Percentiles rank a stretch among this genome's conserved stretches.
These are phyloP conservation scores for Sepiola atlantica DNA, from an alignment of 2,888 invertebrate species.

Conservation along the genomic window DNA sequence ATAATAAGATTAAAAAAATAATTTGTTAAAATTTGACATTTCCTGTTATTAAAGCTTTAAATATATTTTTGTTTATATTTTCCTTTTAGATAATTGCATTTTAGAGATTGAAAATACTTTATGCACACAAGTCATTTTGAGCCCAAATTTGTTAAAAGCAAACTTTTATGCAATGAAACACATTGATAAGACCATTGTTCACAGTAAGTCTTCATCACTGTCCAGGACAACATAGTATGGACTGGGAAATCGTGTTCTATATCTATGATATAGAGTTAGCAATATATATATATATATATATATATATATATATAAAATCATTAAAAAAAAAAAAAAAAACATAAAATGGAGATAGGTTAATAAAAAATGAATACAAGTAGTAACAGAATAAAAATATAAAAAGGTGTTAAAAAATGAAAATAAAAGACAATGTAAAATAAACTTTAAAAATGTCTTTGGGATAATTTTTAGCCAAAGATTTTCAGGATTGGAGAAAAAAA, in stretches of 20 bases:
- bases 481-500: not conserved
- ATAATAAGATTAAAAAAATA: too few species aligned
- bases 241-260: conserved; percentile 40
- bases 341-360: conserved; percentile 25
- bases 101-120: not conserved
- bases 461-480: not conserved
- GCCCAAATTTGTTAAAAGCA: not conserved
- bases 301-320: not conserved
- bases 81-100: not conserved
- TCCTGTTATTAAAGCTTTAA: not conserved
- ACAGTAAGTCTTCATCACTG: conserved; percentile 47
- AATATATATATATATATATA: too few species aligned
- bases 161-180: not conserved
- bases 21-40: not conserved
- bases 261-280: not conserved
- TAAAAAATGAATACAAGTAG: not conserved
- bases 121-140: not conserved
- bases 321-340: not conserved
- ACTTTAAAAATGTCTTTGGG: not conserved
- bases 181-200: conserved; percentile 36
- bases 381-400: conserved; percentile 15
- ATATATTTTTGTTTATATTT: not conserved
- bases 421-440: not conserved
- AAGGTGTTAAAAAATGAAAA: not conserved
- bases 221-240: conserved; percentile 35